Base-by-base conservation (phyloP, 2,113 vertebrate genomes). In the Odobenus rosmarus region DNA sequence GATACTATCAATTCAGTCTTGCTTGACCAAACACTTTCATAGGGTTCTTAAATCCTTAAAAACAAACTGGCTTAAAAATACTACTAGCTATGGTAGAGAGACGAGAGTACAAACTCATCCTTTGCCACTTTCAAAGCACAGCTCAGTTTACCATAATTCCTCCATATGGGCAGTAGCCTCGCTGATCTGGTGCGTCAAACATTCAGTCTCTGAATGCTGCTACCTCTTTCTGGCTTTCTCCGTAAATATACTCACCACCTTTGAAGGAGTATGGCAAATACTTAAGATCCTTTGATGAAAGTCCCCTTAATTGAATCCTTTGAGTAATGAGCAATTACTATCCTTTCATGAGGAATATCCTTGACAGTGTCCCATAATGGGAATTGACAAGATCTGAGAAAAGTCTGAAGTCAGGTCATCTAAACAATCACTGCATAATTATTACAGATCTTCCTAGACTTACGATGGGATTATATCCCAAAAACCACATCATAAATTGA, bases 241-340 rank as follows among this genome's bases (percentile, higher is more conserved):
- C 36, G 55, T 71, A 83, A 93, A 96, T n/a, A 64, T 9, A 59
- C 53, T 84, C 0, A 0, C 57, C 51, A 23, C 57, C 69, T 88
- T 92, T 81, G 74, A 97, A 95, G 95, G 62, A 90, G 49, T 18
- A 33, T 51, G 2, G 23, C 13, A 72, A 88, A 84, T 49, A 23
- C 67, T 87, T 93, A 92, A 53, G 39, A 55, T 23, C 71, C 80
- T 95, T 96, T 88, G 87, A 96, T 74, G 90, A 94, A 87, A 84
- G 62, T 11, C 24, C 28, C 51, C 39, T 93, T 96, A 93, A 95
- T 77, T 90, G 76, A 95, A 84, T 95, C 84, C 53, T 97, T 93
- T 94, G 95, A 96, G 96, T 93, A 95, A 97, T 67, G 90, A 95
- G 87, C 87, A 95, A 94, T 98, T 98, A 90, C 82, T 93, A 85